Base-by-base conservation (phyloP, 2,797 vertebrate species). In the Spinibarbus caldwelli region DNA sequence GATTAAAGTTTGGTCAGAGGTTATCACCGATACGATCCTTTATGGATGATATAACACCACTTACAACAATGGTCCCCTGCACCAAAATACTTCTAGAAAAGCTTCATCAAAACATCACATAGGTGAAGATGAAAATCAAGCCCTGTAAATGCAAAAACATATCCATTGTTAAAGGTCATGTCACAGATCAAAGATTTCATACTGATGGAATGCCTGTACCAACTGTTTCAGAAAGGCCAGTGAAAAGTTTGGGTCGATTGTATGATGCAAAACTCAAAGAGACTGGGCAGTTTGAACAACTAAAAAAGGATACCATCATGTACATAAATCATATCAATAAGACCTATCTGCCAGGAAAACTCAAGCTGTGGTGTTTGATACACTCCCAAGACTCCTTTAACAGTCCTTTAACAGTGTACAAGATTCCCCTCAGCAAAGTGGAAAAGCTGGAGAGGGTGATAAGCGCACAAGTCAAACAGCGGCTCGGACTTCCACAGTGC, bases 221-320 rank as follows among this genome's bases (percentile, higher is more conserved):
- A 43, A 26, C 38, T 3, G 12, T 26, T 29, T 71, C 11, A 14
- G 23, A 71, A n/a, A 67, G 17, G 17, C 64, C 23, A 8, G 12
- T 15, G 11, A 70, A 41, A 52, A 79, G 10, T 41, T 41, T 38
- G 21, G 34, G 9, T 21, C 23, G 21, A 41, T 41, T 1, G 36
- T 12, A 41, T 6, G 78, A 68, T 34, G 15, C 64, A n/a, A 78
- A 87, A 5, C 83, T 88, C 62, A 87, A 84, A 79, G 85, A 87
- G 49, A 29, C 78, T 0, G 14, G 84, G 29, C 72, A 82, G 47
- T 17, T 86, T 34, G 45, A 84, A 47, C 71, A 87, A 79, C 70
- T 79, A n/a, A n/a, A n/a, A n/a, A n/a, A n/a, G n/a, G n/a, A n/a
- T n/a, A n/a, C n/a, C n/a, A n/a, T n/a, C n/a, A n/a, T n/a, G n/a